Evolutionary conservation across 2,888 invertebrate genomes (phyloP).

Genomic region (Chrysodeixis includens): DNA sequence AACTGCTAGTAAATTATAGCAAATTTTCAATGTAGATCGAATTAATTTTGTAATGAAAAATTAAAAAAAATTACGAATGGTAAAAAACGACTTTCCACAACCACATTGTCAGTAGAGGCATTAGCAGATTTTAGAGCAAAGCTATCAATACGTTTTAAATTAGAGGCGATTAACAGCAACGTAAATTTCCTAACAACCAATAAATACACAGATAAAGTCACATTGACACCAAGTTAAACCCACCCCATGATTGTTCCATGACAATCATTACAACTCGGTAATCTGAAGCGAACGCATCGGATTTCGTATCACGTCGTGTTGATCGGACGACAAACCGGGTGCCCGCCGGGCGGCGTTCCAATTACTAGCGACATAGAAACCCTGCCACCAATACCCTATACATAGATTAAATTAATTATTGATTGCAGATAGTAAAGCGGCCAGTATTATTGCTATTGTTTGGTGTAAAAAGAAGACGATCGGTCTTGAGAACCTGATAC

Average conservation of each 20-base stretch:
- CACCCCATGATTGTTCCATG: slow-evolving; percentile 69
- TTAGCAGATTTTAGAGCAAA: neutral
- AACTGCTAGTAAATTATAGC: neutral
- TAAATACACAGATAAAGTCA: slow-evolving; percentile 46
- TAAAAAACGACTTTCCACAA: too few relatives aligned
- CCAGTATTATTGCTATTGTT: slow-evolving; percentile 18
- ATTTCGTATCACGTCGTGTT: slow-evolving; percentile 88
- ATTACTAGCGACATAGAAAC: slow-evolving; percentile 85
- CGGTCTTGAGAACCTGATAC: neutral
- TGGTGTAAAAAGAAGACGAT: neutral
- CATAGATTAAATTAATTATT: slow-evolving; percentile 54
- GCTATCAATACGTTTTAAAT: neutral
- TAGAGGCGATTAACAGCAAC: neutral
- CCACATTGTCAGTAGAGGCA: too few relatives aligned
- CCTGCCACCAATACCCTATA: slow-evolving; percentile 66
- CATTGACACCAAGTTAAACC: slow-evolving; percentile 50
- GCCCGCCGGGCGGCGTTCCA: slow-evolving; percentile 82
- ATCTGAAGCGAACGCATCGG: slow-evolving; percentile 80
- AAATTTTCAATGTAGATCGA: neutral
- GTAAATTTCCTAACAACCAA: slow-evolving; percentile 17
- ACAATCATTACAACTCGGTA: slow-evolving; percentile 77
- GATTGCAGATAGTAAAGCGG: slow-evolving; percentile 28
- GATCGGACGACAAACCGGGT: slow-evolving; percentile 84
- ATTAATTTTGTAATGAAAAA: neutral
- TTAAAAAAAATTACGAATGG: too few relatives aligned